A percentile compares a stretch with the other conserved stretches of the same genome.
phyloP scores from a whole-genome alignment of 2,797 vertebrate genomes.

The Sebastes taczanowskii region DNA sequence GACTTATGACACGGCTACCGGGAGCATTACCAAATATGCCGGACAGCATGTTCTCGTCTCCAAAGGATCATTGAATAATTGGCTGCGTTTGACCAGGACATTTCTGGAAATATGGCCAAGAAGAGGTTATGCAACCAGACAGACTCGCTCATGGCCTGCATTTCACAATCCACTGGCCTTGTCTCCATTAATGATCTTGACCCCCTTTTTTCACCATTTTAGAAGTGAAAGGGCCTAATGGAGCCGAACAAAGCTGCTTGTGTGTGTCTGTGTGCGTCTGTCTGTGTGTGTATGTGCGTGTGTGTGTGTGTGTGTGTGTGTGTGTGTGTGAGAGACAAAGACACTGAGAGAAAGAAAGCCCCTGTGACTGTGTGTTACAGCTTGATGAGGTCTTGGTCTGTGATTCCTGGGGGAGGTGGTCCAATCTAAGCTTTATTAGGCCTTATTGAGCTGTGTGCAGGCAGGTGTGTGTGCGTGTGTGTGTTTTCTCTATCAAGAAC shows the following conservation, averaged over 20 bases:
- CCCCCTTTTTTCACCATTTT: conserved; percentile 69
- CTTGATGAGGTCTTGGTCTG: conserved; percentile 96
- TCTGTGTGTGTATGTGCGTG: conserved; percentile 20
- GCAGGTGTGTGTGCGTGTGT: conserved; percentile 44
- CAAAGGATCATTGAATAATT: conserved; percentile 72
- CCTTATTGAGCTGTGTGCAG: conserved; percentile 74
- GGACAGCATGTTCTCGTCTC: conserved; percentile 71
- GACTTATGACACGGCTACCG: conserved; percentile 70
- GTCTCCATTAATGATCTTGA: conserved; percentile 77
- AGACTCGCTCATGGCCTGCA: conserved; percentile 63
- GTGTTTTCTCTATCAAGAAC: conserved; percentile 61
- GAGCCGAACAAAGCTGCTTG: conserved; percentile 74
- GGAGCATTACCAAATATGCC: conserved; percentile 71
- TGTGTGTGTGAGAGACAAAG: conserved; percentile 44
- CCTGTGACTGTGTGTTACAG: conserved; percentile 75
- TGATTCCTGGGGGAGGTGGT: conserved; percentile 89
- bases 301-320: conserved; percentile 39
- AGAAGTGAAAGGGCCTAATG: conserved; percentile 74
- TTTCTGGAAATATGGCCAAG: conserved; percentile 73
- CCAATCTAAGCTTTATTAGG: conserved; percentile 81
- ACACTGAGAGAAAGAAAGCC: conserved; percentile 52
- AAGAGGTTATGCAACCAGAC: conserved; percentile 74
- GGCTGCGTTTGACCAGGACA: conserved; percentile 70
- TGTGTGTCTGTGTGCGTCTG: conserved; percentile 15
- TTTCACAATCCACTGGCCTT: conserved; percentile 74